Percentiles rank a stretch among this genome's conserved stretches.
These are phyloP conservation scores for Arctocebus calabarensis DNA, from an alignment of 2,797 vertebrate genomes.

Conservation along the genomic window DNA sequence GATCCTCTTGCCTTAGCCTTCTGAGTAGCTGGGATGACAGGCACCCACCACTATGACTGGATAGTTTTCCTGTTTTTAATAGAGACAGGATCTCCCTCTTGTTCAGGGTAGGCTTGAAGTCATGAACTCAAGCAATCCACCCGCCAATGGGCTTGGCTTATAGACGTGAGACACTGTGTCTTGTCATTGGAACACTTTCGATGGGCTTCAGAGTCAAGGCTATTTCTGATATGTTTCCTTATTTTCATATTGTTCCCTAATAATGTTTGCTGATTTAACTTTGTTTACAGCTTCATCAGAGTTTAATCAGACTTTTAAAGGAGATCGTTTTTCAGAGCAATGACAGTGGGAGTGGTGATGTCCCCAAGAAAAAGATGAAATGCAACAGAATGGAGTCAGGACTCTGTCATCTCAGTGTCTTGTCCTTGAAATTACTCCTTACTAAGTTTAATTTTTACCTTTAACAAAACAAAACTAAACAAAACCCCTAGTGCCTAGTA, in stretches of 20 bases:
- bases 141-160: no score
- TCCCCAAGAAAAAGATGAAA: neutral
- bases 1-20: no score
- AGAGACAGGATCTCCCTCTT: no score
- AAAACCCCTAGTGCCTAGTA: neutral
- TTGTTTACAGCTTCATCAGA: neutral
- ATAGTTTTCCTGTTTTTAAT: no score
- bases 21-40: no score
- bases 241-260: neutral
- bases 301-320: neutral
- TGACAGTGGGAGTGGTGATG: neutral
- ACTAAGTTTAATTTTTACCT: neutral
- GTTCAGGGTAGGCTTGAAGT: no score
- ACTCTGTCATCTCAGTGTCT: neutral
- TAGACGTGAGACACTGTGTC: no score
- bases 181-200: neutral
- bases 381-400: neutral
- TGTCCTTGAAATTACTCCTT: neutral
- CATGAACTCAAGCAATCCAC: no score
- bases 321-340: neutral
- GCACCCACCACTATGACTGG: no score
- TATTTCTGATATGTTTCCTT: neutral
- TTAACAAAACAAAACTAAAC: conserved; percentile 11
- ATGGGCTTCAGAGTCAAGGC: neutral
- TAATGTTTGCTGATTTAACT: neutral